Conservation (phyloP, 2,888 invertebrate genomes). For the Celastrina argiolus region DNA sequence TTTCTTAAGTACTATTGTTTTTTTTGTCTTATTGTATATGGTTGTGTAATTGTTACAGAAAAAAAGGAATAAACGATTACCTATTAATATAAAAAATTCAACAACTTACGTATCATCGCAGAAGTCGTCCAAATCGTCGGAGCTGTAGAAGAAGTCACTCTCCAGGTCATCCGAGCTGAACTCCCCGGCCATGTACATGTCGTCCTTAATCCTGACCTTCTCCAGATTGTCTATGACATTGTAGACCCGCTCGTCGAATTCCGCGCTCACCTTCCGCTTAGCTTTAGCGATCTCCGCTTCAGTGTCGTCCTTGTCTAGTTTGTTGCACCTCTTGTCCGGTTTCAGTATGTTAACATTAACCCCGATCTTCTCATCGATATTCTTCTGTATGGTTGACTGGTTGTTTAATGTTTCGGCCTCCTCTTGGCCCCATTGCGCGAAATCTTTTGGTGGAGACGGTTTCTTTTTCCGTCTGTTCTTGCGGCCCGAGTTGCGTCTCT, state of each 20-base stretch:
- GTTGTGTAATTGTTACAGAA: too few relatives aligned
- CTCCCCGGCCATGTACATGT: slow-evolving; percentile 59
- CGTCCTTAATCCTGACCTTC: slow-evolving; percentile 60
- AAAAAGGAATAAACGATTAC: too few relatives aligned
- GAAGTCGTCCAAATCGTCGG: slow-evolving; percentile 59
- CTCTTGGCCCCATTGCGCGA: slow-evolving; percentile 29
- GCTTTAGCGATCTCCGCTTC: not conserved
- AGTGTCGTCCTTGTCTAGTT: not conserved
- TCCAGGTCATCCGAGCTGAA: slow-evolving; percentile 56
- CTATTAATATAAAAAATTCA: slow-evolving; percentile 30
- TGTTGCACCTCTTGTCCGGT: slow-evolving; percentile 21
- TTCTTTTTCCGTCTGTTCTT: slow-evolving; percentile 61
- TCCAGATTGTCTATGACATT: slow-evolving; percentile 64
- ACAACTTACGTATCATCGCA: slow-evolving; percentile 58
- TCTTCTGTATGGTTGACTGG: slow-evolving; percentile 40
- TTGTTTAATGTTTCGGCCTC: slow-evolving; percentile 41
- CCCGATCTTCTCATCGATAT: slow-evolving; percentile 49
- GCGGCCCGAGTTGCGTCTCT: slow-evolving; percentile 55
- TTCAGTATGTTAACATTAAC: slow-evolving; percentile 62
- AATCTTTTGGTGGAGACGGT: slow-evolving; percentile 54
- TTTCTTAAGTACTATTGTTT: too few relatives aligned
- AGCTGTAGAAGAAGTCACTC: slow-evolving; percentile 56
- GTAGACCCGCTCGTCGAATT: slow-evolving; percentile 46
- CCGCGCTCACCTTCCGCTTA: slow-evolving; percentile 22
- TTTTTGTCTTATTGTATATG: too few relatives aligned